Evolutionary conservation across 2,888 invertebrate species (phyloP).

Genomic region (Himalopsyche kuldschensis): DNA sequence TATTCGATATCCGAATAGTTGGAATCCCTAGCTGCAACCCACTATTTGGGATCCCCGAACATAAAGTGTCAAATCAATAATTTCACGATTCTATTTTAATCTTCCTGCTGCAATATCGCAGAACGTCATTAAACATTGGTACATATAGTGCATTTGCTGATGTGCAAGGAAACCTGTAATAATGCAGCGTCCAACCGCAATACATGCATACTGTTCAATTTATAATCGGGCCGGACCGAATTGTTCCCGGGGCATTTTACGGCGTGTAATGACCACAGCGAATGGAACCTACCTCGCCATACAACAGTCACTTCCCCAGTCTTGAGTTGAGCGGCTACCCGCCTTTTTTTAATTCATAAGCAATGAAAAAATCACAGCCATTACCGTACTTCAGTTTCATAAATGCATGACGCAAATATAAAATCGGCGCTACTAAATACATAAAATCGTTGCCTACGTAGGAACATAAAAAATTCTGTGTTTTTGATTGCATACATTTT

Average conservation of each 20-base stretch:
- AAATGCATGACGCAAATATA: too few relatives aligned
- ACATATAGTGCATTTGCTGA: not conserved
- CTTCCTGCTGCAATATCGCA: too few relatives aligned
- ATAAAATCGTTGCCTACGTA: too few relatives aligned
- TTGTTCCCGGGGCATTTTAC: conserved; percentile 14
- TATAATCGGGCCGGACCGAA: conserved; percentile 11
- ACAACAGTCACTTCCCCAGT: not conserved
- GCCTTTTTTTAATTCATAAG: not conserved
- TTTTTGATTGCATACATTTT: too few relatives aligned
- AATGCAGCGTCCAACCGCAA: conserved; percentile 11
- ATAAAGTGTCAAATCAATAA: too few relatives aligned
- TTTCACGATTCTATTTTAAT: too few relatives aligned
- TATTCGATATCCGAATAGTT: too few relatives aligned
- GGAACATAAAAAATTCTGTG: too few relatives aligned
- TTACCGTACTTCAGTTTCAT: not conserved
- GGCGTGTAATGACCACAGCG: not conserved
- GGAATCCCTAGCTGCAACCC: too few relatives aligned
- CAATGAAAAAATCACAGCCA: not conserved
- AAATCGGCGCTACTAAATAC: too few relatives aligned
- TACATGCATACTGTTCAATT: conserved; percentile 21
- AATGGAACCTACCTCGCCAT: not conserved
- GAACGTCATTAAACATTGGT: not conserved
- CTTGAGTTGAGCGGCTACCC: not conserved
- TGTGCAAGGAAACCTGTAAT: not conserved
- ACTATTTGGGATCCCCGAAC: too few relatives aligned